Conservation (phyloP, 2,888 invertebrate genomes). For the Proisotoma minuta region DNA sequence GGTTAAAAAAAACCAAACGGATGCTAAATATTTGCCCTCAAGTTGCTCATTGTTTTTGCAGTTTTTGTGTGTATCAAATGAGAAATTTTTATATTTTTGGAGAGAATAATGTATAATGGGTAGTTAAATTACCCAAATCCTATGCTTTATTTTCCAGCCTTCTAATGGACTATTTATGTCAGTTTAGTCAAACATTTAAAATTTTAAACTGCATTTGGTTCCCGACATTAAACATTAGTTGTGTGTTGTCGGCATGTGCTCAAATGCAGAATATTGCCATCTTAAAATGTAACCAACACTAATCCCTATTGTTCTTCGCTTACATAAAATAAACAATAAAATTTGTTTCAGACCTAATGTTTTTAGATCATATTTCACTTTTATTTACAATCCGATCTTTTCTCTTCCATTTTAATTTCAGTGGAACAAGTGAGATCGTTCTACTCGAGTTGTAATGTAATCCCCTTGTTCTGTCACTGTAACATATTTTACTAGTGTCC, state of each 20-base stretch:
- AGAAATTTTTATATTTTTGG: too few relatives aligned
- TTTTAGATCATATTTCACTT: neutral
- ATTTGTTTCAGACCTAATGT: too few relatives aligned
- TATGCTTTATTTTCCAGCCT: neutral
- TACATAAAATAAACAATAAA: neutral
- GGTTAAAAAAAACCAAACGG: too few relatives aligned
- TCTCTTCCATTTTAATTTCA: neutral
- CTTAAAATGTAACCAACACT: neutral
- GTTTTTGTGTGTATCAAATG: too few relatives aligned
- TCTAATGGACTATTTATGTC: neutral
- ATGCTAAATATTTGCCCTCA: too few relatives aligned
- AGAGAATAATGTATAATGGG: neutral
- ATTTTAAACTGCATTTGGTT: too few relatives aligned
- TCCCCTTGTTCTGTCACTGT: conserved; percentile 3
- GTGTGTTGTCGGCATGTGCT: too few relatives aligned
- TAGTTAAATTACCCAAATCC: neutral
- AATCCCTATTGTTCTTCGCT: neutral
- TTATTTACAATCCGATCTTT: neutral
- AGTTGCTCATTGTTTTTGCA: too few relatives aligned
- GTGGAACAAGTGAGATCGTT: neutral
- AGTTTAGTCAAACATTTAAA: too few relatives aligned
- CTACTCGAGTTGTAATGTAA: neutral
- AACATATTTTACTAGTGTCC: neutral
- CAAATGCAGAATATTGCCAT: too few relatives aligned
- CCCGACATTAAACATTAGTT: too few relatives aligned